Conservation (phyloP, 2,888 invertebrate genomes). For the Thera britannica region DNA sequence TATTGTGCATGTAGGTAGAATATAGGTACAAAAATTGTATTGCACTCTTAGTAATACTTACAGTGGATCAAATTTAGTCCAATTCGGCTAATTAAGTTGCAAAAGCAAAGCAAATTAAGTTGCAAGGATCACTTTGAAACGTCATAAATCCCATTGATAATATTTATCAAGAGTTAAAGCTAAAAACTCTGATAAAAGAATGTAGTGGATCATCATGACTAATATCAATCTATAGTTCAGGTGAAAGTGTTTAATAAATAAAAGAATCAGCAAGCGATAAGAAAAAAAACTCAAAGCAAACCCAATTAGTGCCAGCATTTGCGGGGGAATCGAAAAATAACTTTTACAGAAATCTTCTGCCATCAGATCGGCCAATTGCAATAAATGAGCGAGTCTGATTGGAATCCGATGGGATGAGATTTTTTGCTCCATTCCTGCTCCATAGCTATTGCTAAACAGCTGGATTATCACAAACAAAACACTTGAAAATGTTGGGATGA, state of each 20-base stretch:
- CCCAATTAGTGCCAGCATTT: constrained; percentile 31
- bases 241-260: background rate
- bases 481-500: background rate
- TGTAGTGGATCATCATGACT: too few species aligned
- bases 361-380: constrained; percentile 71
- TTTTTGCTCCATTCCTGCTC: constrained; percentile 57
- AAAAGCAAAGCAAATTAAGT: too few species aligned
- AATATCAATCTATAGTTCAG: too few species aligned
- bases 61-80: too few species aligned
- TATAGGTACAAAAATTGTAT: too few species aligned
- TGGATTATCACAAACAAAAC: background rate
- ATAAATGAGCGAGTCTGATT: constrained; percentile 73
- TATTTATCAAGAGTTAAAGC: too few species aligned
- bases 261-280: background rate
- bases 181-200: background rate
- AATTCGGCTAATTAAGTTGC: too few species aligned
- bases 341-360: constrained; percentile 63
- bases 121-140: too few species aligned
- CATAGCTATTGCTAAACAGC: constrained; percentile 17
- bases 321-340: constrained; percentile 47
- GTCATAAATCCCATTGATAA: background rate
- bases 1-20: too few species aligned
- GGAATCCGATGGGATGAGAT: constrained; percentile 69
- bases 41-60: too few species aligned
- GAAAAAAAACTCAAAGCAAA: constrained; percentile 5